A percentile compares a stretch with the other conserved stretches of the same genome.
Evolutionary conservation across 2,888 invertebrate genomes (phyloP).

Genomic region (Apotomis turbidana): DNA sequence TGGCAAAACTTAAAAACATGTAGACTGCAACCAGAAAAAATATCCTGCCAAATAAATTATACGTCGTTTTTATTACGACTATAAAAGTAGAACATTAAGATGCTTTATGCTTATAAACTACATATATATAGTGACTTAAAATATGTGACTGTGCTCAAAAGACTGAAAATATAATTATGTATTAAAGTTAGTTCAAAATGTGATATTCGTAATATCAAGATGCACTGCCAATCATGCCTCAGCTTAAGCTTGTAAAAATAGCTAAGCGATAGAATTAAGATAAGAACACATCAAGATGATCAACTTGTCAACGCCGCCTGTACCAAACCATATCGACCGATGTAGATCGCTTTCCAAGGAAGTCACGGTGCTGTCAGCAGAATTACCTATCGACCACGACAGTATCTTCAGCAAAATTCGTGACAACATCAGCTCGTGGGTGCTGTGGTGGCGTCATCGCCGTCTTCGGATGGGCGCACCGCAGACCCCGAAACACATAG

Average conservation of each 20-base stretch:
- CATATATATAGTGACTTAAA: too few relatives aligned
- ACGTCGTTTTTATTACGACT: slow-evolving; percentile 56
- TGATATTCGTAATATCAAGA: slow-evolving; percentile 39
- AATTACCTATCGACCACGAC: slow-evolving; percentile 47
- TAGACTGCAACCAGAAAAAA: slow-evolving; percentile 58
- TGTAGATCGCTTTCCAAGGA: slow-evolving; percentile 49
- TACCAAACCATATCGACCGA: slow-evolving; percentile 29
- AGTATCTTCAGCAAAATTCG: slow-evolving; percentile 73
- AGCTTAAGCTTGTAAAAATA: slow-evolving; percentile 62
- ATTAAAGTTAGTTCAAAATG: slow-evolving; percentile 42
- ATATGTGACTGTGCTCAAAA: too few relatives aligned
- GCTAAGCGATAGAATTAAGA: slow-evolving; percentile 54
- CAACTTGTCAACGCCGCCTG: slow-evolving; percentile 44
- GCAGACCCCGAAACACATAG: slow-evolving; percentile 76
- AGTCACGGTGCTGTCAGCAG: slow-evolving; percentile 55
- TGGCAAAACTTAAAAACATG: slow-evolving; percentile 64
- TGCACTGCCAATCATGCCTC: slow-evolving; percentile 61
- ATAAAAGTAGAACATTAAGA: slow-evolving; percentile 50
- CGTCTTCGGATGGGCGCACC: slow-evolving; percentile 82
- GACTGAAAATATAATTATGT: too few relatives aligned
- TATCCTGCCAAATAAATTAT: slow-evolving; percentile 57
- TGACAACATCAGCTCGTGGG: slow-evolving; percentile 79
- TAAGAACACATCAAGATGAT: slow-evolving; percentile 49
- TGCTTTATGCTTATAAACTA: too few relatives aligned
- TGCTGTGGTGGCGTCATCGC: slow-evolving; percentile 81